Percentiles rank a stretch among this genome's conserved stretches.
phyloP scores from a whole-genome alignment of 2,888 invertebrate genomes.

The Homarus gammarus region DNA sequence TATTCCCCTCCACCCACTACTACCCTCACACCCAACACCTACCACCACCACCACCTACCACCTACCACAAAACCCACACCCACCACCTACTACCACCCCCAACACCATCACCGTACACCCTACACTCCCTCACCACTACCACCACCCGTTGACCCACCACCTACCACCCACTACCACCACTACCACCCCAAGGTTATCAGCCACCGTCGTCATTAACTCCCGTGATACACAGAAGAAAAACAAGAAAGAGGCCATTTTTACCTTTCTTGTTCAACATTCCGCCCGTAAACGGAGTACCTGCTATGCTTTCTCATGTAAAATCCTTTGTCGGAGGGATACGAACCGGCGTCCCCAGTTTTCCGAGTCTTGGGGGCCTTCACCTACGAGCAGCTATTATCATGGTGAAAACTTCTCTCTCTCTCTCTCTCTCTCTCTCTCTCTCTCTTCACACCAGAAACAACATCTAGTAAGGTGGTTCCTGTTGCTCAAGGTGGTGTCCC shows the following conservation, averaged over 20 bases:
- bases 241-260: slow-evolving; percentile 44
- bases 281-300: slow-evolving; percentile 27
- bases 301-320: slow-evolving; percentile 63
- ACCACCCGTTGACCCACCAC: neutral
- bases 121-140: neutral
- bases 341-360: no score
- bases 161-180: neutral
- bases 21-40: neutral
- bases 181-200: neutral
- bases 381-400: no score
- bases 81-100: neutral
- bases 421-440: no score
- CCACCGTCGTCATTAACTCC: neutral
- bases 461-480: no score
- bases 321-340: neutral
- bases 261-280: slow-evolving; percentile 46
- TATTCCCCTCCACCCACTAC: neutral
- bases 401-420: no score
- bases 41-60: neutral
- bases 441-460: no score
- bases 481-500: no score
- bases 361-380: no score
- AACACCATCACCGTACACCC: neutral
- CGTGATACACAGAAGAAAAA: slow-evolving; percentile 31
- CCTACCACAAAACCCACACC: neutral